Evolutionary conservation across 2,113 vertebrate species (phyloP), one percentile per base, ranked within the genome.

Genomic region (Synchiropus splendidus): DNA sequence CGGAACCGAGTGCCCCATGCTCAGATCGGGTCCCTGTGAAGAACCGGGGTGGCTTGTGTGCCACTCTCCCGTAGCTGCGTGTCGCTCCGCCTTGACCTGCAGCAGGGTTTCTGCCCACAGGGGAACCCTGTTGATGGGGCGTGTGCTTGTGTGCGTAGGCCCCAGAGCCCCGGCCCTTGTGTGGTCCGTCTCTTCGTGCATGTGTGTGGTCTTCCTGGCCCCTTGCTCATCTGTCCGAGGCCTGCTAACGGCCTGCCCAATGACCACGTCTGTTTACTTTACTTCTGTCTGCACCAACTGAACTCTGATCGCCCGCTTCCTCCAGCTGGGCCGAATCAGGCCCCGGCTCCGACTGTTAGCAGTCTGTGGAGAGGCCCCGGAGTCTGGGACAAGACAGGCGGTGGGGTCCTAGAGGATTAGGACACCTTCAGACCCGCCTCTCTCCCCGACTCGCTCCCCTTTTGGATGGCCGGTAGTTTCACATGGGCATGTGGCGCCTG

Each of bases 241-340:
- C 87, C 91, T 88, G 90, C 93, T 92, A 86, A 89, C 91, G 88
- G 93, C 91, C 89, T 90, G 90, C 89, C 82, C 86, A 88, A 87
- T 91, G 92, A 90, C 92, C 92, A 89, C 83, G 86, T 60, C 82
- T 97, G 94, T 98, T 98, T 98, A 98, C 92, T 92, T 97, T 94
- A 94, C 89, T 87, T 91, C 90, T 90, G 90, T 98, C 92, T 94
- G 91, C 94, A 91, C 88, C 89, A 80, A 81, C 87, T 86, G 88
- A 87, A 82, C 87, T 88, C 87, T 75, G 88, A 88, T 88, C 78
- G 79, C 87, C 86, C 89, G 88, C 87, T 91, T 89, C 87, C 86
- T 90, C 90, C 94, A 97, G 94, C 94, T 97, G 94, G 86, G 78
- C 86, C 85, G 85, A 83, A 92, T 97, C 94, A 96, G 89, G 84